These are phyloP conservation scores for Zingel zingel DNA, from an alignment of 2,113 vertebrate genomes.

Conservation along the genomic window DNA sequence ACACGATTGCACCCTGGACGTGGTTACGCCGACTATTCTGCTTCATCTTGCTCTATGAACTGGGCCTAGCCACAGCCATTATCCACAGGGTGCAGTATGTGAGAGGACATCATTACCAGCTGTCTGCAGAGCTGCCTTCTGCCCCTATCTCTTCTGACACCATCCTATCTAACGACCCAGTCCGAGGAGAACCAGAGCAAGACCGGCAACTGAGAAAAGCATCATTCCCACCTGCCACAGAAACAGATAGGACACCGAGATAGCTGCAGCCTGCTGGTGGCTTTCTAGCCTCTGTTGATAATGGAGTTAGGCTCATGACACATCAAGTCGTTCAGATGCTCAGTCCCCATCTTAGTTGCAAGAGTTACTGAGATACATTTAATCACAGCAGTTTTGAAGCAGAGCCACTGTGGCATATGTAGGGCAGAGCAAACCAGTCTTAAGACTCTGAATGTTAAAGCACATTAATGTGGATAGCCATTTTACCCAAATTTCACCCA, in stretches of 20 bases:
- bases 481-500: background rate
- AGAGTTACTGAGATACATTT: slow-evolving; percentile 46
- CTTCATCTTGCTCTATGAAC: slow-evolving; percentile 51
- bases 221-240: slow-evolving; percentile 84
- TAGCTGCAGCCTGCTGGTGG: slow-evolving; percentile 54
- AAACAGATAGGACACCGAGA: slow-evolving; percentile 75
- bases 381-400: slow-evolving; percentile 38
- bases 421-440: background rate
- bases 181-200: slow-evolving; percentile 48
- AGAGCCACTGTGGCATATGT: background rate
- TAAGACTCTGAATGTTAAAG: background rate
- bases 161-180: slow-evolving; percentile 58
- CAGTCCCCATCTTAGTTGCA: slow-evolving; percentile 22
- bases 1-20: slow-evolving; percentile 49
- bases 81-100: slow-evolving; percentile 65
- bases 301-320: slow-evolving; percentile 63
- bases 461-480: background rate
- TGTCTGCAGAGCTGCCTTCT: slow-evolving; percentile 67
- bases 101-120: slow-evolving; percentile 80
- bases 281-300: slow-evolving; percentile 62
- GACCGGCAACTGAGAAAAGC: slow-evolving; percentile 74
- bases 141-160: slow-evolving; percentile 62
- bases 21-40: slow-evolving; percentile 54
- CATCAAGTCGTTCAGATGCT: slow-evolving; percentile 60
- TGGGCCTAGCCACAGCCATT: slow-evolving; percentile 62